Percentiles rank a stretch among this genome's conserved stretches.
These are phyloP conservation scores for Papilio helenus DNA, from an alignment of 1,140 invertebrate genomes.

Conservation along the genomic window DNA sequence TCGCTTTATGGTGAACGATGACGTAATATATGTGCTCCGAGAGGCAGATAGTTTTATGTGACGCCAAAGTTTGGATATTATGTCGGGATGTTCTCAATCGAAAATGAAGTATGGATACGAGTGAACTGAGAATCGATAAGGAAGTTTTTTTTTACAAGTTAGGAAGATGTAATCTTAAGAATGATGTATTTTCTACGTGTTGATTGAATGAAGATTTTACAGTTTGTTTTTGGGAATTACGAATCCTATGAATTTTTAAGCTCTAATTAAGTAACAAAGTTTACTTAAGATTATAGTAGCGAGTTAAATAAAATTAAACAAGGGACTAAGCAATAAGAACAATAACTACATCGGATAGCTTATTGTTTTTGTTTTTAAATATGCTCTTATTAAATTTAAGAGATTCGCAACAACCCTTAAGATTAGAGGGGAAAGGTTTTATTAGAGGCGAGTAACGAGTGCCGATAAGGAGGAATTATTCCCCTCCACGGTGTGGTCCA, in stretches of 20 bases:
- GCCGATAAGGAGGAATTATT: constrained; percentile 77
- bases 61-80: constrained; percentile 29
- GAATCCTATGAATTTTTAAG: no score
- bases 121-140: neutral
- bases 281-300: neutral
- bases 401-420: constrained; percentile 73
- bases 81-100: constrained; percentile 22
- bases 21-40: constrained; percentile 30
- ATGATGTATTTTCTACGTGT: no score
- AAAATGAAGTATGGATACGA: constrained; percentile 26
- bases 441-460: constrained; percentile 79
- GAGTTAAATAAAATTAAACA: constrained; percentile 10
- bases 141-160: neutral
- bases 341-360: constrained; percentile 27
- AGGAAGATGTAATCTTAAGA: neutral
- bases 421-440: constrained; percentile 76
- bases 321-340: constrained; percentile 40
- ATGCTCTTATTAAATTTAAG: constrained; percentile 75
- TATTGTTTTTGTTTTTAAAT: constrained; percentile 48
- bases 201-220: neutral
- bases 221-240: no score
- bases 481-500: constrained; percentile 58
- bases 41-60: constrained; percentile 34
- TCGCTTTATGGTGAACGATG: constrained; percentile 44
- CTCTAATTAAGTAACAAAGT: neutral